Base-by-base conservation (phyloP, 2,113 vertebrate species). In the Anas platyrhynchos region DNA sequence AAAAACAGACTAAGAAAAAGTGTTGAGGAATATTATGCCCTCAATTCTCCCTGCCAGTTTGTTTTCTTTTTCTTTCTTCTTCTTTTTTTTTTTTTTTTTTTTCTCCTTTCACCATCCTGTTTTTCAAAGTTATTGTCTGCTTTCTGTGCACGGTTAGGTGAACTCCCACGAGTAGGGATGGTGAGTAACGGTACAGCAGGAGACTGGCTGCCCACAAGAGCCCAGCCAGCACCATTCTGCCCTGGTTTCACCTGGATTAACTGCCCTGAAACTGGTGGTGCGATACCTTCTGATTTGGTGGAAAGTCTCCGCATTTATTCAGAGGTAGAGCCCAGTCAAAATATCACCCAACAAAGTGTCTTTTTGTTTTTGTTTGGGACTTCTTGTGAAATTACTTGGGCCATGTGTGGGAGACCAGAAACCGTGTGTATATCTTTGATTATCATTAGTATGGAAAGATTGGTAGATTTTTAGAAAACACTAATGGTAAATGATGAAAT, bases 31-130 rank as follows among this genome's bases (percentile, higher is more conserved):
- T 93, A 69, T 50, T 61, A 63, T 16, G 26, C 21, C 34, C 58
- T 79, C 1, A 0, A 21, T 88, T 88, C 9, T 93, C 34, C 11
- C 63, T 77, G 41, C 9, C 0, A 3, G 22, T 67, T 91, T 92
- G 83, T 55, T 44, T 88, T 90, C 80, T 89, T 14, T 52, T 90
- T 88, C 46, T 43, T 16, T 43, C 52, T 46, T 88, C 88, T 81
- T 89, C 11, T 52, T 91, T 88, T 44, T 44, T 91, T 91, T 85
- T 55, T 46, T 88, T 90, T 81, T 89, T 14, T 52, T 91, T 88
- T 50, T 34, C 44, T 92, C 27, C 48, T 86, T 25, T 91, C 36
- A 29, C 58, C 52, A 68, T 69, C 58, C 74, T 82, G 62, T 89
- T 94, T 95, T 87, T 76, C 61, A 62, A 8, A 83, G 86, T 65